A percentile compares a stretch with the other conserved stretches of the same genome.
Evolutionary conservation across 2,113 vertebrate genomes (phyloP).

Genomic region (Mellivora capensis): DNA sequence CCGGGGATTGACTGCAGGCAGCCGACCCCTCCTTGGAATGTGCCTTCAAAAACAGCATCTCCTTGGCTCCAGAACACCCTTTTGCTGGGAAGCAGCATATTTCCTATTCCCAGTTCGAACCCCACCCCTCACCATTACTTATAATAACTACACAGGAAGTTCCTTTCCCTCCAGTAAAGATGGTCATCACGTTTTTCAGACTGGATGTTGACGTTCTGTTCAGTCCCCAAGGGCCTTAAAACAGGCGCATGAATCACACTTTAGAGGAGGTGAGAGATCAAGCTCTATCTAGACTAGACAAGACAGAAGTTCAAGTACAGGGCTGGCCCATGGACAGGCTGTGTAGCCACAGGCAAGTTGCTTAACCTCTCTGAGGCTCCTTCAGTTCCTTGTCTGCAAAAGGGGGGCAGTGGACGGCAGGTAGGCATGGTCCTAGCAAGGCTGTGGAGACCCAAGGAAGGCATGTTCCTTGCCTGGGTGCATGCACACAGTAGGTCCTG

Average conservation of each 20-base stretch:
- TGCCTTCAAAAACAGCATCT: not conserved
- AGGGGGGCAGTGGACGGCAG: not conserved
- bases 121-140: not conserved
- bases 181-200: not conserved
- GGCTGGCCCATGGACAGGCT: not conserved
- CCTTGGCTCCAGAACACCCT: not conserved
- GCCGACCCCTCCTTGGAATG: not conserved
- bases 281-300: not conserved
- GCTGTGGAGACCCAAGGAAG: not conserved
- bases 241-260: not conserved
- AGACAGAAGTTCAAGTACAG: not conserved
- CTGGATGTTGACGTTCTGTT: not conserved
- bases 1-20: not conserved
- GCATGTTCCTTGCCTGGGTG: not conserved
- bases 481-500: fast-evolving
- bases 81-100: conserved; percentile 37
- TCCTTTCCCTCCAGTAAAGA: not conserved
- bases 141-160: not conserved
- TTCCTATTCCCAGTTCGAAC: not conserved
- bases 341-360: not conserved
- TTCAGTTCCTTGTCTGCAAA: not conserved
- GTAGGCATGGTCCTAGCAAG: not conserved
- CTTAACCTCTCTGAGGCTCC: not conserved
- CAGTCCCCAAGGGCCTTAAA: not conserved
- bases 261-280: not conserved